A percentile compares a stretch with the other conserved stretches of the same genome.
phyloP scores from a whole-genome alignment of 37 sponge, comb jelly and placozoan genomes.

The Oopsacas minuta region DNA sequence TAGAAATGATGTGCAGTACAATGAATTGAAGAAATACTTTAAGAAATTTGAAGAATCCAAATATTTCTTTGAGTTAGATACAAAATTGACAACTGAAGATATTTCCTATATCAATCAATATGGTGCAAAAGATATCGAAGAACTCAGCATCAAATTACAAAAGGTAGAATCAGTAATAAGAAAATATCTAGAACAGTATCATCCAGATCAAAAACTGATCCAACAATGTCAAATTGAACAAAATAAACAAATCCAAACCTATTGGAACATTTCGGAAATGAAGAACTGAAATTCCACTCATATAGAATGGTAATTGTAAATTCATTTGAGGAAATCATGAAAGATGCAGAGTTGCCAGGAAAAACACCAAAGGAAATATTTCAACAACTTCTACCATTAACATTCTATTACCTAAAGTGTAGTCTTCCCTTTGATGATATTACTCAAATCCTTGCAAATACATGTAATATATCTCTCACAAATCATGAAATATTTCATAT shows the following conservation, averaged over 20 bases:
- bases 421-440: slow-evolving; percentile 8
- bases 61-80: background rate
- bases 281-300: background rate
- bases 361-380: background rate
- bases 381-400: background rate
- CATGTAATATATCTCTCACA: background rate
- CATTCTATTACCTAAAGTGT: slow-evolving; percentile 8
- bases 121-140: background rate
- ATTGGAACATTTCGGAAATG: background rate
- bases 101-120: background rate
- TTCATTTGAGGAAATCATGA: background rate
- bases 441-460: background rate
- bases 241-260: background rate
- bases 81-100: background rate
- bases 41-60: background rate
- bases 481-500: background rate
- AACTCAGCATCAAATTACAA: background rate
- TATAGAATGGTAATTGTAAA: background rate
- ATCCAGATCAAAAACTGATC: background rate
- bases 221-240: background rate
- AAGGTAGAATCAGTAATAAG: background rate
- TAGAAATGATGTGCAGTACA: background rate
- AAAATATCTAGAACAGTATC: background rate
- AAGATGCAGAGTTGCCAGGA: background rate
- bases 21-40: background rate